Evolutionary conservation across 2,113 vertebrate genomes (phyloP).

Genomic region (Erythrolamprus reginae): DNA sequence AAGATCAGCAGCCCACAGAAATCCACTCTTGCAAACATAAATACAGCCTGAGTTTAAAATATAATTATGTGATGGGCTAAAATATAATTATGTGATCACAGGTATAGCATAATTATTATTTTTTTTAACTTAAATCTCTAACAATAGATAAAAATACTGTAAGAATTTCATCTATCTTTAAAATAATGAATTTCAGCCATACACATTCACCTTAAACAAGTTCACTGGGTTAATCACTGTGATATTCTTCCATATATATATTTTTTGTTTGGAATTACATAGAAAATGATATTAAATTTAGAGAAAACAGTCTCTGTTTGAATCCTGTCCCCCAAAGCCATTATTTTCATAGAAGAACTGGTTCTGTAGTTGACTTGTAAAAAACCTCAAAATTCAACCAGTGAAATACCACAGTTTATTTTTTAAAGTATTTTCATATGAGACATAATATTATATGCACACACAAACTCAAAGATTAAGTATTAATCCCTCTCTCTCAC

Average conservation of each 20-base stretch:
- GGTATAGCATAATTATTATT: constrained; percentile 11
- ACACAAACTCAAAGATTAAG: neutral
- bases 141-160: no score
- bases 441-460: neutral
- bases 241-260: neutral
- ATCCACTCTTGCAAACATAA: constrained; percentile 26
- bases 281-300: neutral
- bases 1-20: constrained; percentile 37
- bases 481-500: no score
- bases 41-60: neutral
- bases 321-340: neutral
- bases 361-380: neutral
- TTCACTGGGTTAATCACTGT: neutral
- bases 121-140: neutral
- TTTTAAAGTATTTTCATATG: neutral
- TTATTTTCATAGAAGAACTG: neutral
- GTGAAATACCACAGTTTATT: neutral
- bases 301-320: neutral
- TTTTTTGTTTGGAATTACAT: neutral
- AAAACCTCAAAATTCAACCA: no score
- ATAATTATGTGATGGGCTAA: constrained; percentile 12
- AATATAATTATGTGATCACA: neutral
- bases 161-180: constrained; percentile 25
- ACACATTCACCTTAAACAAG: neutral
- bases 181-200: constrained; percentile 26